phyloP scores from a whole-genome alignment of 2,888 invertebrate genomes.

The Cylloceria caligata region DNA sequence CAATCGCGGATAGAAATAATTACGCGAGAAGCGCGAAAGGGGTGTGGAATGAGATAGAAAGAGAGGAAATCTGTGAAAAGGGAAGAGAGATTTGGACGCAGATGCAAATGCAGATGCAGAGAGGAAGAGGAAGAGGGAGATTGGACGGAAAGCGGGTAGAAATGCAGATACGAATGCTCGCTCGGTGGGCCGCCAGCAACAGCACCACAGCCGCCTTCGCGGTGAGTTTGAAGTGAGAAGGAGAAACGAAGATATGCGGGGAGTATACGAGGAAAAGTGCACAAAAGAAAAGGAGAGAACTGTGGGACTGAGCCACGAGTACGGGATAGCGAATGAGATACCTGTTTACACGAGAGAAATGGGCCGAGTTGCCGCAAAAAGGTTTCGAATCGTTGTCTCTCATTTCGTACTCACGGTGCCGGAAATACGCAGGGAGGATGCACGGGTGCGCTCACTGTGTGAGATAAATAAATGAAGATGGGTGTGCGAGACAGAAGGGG shows the following conservation, averaged over 20 bases:
- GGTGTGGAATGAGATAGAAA: conserved; percentile 61
- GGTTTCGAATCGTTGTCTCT: conserved; percentile 57
- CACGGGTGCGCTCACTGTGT: background rate
- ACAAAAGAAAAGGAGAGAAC: conserved; percentile 58
- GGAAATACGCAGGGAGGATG: conserved; percentile 9
- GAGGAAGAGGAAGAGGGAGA: conserved; percentile 56
- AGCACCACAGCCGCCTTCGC: conserved; percentile 22
- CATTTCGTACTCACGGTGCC: conserved; percentile 23
- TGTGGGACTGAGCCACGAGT: conserved; percentile 46
- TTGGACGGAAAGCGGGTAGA: conserved; percentile 75
- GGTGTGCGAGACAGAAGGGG: conserved; percentile 27
- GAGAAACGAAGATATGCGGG: conserved; percentile 55
- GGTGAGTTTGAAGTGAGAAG: conserved; percentile 36
- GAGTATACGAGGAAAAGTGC: conserved; percentile 57
- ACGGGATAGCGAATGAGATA: conserved; percentile 54
- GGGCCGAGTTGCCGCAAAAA: conserved; percentile 55
- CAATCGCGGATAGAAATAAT: conserved; percentile 84
- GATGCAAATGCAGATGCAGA: conserved; percentile 76
- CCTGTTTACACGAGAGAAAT: conserved; percentile 69
- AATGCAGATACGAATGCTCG: conserved; percentile 76
- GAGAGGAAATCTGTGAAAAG: conserved; percentile 64
- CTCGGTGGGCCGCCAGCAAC: conserved; percentile 52
- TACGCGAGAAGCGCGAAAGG: conserved; percentile 80
- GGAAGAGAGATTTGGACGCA: conserved; percentile 68
- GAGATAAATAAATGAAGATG: conserved; percentile 53